Conservation (phyloP, 2,113 vertebrate genomes). For the Calidris pygmaea region DNA sequence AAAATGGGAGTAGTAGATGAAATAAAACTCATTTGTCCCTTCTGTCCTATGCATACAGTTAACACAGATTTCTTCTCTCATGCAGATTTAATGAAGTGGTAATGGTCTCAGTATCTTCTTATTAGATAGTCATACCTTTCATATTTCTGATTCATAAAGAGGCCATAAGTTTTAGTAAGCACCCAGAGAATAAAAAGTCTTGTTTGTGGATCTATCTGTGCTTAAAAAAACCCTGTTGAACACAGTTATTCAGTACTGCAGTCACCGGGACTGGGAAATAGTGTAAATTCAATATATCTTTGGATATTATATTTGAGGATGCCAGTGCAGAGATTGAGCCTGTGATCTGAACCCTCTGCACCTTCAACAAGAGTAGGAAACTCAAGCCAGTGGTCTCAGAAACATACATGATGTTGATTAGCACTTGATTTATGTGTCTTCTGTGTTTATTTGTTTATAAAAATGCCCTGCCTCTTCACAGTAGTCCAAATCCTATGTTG, state of each 20-base stretch:
- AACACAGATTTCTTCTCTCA: constrained; percentile 14
- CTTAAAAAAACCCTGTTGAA: not conserved
- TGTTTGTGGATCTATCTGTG: not conserved
- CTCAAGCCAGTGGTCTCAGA: not conserved
- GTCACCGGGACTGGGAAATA: not conserved
- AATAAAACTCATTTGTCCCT: constrained; percentile 18
- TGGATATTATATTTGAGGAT: not conserved
- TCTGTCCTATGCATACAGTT: constrained; percentile 15
- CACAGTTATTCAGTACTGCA: not conserved
- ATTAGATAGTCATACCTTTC: not conserved
- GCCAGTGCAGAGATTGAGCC: not conserved
- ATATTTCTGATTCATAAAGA: not conserved
- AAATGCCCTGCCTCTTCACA: not conserved
- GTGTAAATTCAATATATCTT: not conserved
- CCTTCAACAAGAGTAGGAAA: not conserved
- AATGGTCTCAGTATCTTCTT: not conserved
- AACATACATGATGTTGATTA: not conserved
- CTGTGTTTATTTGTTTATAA: constrained; percentile 39
- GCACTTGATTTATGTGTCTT: constrained; percentile 7
- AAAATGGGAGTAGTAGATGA: constrained; percentile 22
- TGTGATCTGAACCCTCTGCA: not conserved
- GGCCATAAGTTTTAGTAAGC: not conserved
- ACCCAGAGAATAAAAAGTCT: not conserved
- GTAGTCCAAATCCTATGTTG: not conserved
- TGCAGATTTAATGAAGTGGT: not conserved